Percentiles rank a stretch among this genome's conserved stretches.
Evolutionary conservation across 2,888 invertebrate genomes (phyloP).

Genomic region (Cephus pygmeus): DNA sequence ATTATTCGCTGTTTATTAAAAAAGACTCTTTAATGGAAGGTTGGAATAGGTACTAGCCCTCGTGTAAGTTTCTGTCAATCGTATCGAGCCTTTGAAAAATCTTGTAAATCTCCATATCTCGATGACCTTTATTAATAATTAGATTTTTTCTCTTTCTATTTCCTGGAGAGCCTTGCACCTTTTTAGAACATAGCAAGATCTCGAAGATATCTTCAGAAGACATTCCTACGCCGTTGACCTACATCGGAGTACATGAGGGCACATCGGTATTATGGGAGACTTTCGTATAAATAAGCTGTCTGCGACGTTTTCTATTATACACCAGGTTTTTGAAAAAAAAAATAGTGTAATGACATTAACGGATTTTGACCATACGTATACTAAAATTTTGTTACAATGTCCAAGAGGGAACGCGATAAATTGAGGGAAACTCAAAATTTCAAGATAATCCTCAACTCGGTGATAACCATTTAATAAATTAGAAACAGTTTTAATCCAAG

Average conservation of each 20-base stretch:
- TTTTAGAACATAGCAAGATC: background rate
- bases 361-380: background rate
- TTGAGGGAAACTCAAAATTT: background rate
- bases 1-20: background rate
- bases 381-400: background rate
- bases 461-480: background rate
- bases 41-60: background rate
- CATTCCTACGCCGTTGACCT: conserved; percentile 38
- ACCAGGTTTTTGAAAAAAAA: background rate
- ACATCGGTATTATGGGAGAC: background rate
- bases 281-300: conserved; percentile 34
- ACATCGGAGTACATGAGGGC: conserved; percentile 25
- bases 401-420: background rate
- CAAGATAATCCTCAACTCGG: background rate
- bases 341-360: background rate
- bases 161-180: background rate
- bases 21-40: background rate
- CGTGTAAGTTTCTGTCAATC: background rate
- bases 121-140: background rate
- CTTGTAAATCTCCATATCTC: background rate
- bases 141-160: background rate
- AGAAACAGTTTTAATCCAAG: background rate
- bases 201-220: conserved; percentile 35
- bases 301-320: conserved; percentile 28
- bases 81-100: background rate